Conservation (phyloP, 2,797 vertebrate species). For the Pelodytes ibericus region DNA sequence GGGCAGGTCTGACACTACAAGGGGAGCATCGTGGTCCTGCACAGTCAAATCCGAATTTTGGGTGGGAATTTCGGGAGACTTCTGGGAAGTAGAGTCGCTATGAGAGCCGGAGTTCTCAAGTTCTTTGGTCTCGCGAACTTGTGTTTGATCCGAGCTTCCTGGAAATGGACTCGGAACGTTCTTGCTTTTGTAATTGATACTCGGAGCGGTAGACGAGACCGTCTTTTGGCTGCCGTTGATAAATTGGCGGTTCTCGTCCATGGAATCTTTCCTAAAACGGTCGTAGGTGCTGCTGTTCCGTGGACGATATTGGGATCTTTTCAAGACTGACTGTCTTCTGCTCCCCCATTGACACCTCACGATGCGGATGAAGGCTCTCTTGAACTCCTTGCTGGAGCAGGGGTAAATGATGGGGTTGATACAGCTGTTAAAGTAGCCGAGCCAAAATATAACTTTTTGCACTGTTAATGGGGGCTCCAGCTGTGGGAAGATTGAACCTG, state of each 20-base stretch:
- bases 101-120: conserved; percentile 33
- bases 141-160: no score
- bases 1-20: not conserved
- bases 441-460: conserved; percentile 97
- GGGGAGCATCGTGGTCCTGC: not conserved
- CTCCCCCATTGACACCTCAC: conserved; percentile 88
- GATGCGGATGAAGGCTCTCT: conserved; percentile 93
- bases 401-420: conserved; percentile 98
- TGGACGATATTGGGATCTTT: conserved; percentile 85
- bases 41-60: conserved; percentile 51
- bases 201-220: conserved; percentile 82
- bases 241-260: conserved; percentile 82
- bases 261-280: conserved; percentile 81
- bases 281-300: conserved; percentile 83
- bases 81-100: conserved; percentile 66
- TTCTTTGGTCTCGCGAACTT: conserved; percentile 59
- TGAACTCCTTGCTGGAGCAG: conserved; percentile 96
- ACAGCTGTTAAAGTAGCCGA: conserved; percentile 98
- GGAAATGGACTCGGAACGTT: no score
- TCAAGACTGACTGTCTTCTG: conserved; percentile 74
- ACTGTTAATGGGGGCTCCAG: conserved; percentile 85
- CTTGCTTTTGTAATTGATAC: conserved; percentile 82
- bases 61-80: conserved; percentile 68
- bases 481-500: conserved; percentile 88
- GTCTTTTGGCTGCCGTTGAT: conserved; percentile 90